Evolutionary conservation across 2,113 vertebrate species (phyloP).

Genomic region (Tenrec ecaudatus): DNA sequence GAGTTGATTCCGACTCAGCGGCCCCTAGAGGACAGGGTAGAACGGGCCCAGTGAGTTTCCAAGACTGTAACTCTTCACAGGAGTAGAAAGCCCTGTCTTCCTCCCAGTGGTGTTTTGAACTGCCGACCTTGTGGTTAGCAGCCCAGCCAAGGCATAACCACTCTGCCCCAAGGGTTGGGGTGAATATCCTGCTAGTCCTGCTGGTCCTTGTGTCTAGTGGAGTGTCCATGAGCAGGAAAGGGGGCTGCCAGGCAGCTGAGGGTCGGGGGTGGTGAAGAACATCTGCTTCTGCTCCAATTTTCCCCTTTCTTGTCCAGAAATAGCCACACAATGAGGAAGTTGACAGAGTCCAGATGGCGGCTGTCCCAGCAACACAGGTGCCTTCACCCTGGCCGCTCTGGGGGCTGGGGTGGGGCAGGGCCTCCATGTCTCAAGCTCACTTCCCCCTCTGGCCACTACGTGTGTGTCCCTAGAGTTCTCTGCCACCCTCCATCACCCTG

Average conservation of each 20-base stretch:
- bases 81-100: too few relatives aligned
- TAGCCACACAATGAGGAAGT: constrained; percentile 69
- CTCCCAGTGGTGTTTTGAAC: too few relatives aligned
- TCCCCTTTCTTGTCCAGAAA: constrained; percentile 70
- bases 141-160: too few relatives aligned
- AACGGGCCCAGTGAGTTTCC: too few relatives aligned
- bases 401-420: fast-evolving
- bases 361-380: constrained; percentile 76
- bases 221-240: background rate
- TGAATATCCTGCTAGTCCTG: fast-evolving
- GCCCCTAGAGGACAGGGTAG: too few relatives aligned
- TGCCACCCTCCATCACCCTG: fast-evolving
- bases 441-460: fast-evolving
- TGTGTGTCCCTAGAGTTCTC: too few relatives aligned
- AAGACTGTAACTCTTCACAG: too few relatives aligned
- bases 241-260: constrained; percentile 32
- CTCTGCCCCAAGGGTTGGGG: background rate
- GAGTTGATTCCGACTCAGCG: too few relatives aligned
- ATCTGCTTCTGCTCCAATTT: background rate
- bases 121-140: too few relatives aligned
- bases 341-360: constrained; percentile 66
- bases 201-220: fast-evolving
- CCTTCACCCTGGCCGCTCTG: background rate
- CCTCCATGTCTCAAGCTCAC: background rate
- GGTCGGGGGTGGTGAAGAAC: background rate